Base-by-base conservation (phyloP, 2,113 vertebrate genomes). In the Clarias batrachus region DNA sequence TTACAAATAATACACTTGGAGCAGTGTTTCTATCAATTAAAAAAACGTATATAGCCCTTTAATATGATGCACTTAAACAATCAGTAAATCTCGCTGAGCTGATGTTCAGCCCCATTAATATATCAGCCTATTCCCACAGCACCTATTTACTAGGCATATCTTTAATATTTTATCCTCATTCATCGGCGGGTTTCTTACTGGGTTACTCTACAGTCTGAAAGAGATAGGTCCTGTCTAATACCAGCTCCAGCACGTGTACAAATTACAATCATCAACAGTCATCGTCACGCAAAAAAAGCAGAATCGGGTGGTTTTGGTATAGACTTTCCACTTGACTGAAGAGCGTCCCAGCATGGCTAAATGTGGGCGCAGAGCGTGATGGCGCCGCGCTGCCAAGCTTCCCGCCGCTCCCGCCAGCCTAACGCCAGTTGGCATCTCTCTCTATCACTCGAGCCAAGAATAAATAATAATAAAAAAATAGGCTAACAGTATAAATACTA, bases 11-110 rank as follows among this genome's bases (percentile, higher is more conserved):
- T 94, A 94, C 88, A 83, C 84, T 86, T 87, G 92, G 90, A 91
- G 94, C 94, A 93, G 94, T 94, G 93, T 94, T 95, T 93, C 89
- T 93, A 90, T 90, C 92, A 93, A 95, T 95, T 93, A 94, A 92
- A 91, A 93, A 90, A 89, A 89, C 86, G 90, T 94, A 93, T 94
- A 94, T 91, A 92, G 0, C 41, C 84, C 86, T 70, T 90, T 87
- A 86, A 90, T 88, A 83, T 78, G 87, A 30, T 63, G 76, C 91
- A 78, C 90, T 91, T 92, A 93, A 92, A 92, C 86, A 92, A 76
- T 66, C 90, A 88, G 89, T 83, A 87, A 91, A 88, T 90, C 92
- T 92, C 91, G 88, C 87, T 52, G 68, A 90, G 82, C 78, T 90
- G 84, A 70, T 33, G 65, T 81, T 66, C 76, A 85, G 81, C 84